Evolutionary conservation across 2,797 vertebrate species (phyloP), one percentile per base, ranked within the genome.

Genomic region (Coranthus polyacanthus): DNA sequence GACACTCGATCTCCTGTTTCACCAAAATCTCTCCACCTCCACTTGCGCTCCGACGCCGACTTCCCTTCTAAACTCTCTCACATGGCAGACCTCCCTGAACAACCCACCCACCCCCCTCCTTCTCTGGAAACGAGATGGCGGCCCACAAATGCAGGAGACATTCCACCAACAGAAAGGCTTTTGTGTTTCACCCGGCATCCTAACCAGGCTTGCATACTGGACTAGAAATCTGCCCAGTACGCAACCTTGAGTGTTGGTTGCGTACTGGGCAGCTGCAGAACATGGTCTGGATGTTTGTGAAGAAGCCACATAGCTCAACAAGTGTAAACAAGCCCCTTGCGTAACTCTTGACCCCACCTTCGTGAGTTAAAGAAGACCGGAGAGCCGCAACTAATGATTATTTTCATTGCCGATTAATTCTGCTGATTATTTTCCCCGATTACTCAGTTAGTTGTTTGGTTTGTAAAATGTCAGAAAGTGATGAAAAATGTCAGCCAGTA

Each of bases 1-100:
- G 69, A 88, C 84, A 76, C 79, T 65, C 56, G n/a, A 74, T 81
- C 82, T 87, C 72, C 83, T 68, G 61, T 88, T 85, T 82, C 60
- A 62, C 54, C 32, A 15, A 18, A 36, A 41, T 54, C 43, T 12
- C 43, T 45, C 73, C 67, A 70, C 68, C 61, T 38, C 57, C 66
- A 46, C 64, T 20, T 39, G 15, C 71, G 5, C 58, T 29, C 36
- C 36, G 3, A 61, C 67, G 51, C 37, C 15, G 5, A 12, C 56
- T 0, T 0, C 50, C 42, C 64, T n/a, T 52, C 60, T 58, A 49
- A 60, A 72, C 64, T 41, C 69, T 65, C 61, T 61, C 70, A 77
- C 58, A 32, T 17, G 26, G 36, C 20, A 4, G 38, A n/a, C 46
- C 13, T 7, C 32, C 4, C 16, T 32, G 29, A n/a, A n/a, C n/a